Conservation (phyloP, 2,797 vertebrate species). For the Melanotaenia boesemani region DNA sequence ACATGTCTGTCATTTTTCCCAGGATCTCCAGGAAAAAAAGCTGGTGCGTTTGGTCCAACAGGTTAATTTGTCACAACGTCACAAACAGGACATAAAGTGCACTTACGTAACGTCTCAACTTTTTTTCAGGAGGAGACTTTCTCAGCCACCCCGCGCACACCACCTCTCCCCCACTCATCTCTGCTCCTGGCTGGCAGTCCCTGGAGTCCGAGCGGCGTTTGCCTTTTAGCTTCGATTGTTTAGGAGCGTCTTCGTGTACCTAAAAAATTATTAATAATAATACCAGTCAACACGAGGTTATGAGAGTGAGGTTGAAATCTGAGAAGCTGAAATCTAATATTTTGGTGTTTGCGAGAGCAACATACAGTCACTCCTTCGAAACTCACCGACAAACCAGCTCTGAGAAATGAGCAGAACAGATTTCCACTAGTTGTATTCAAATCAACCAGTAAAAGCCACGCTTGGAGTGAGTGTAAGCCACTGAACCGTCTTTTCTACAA, state of each 20-base stretch:
- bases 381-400: conserved; percentile 62
- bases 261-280: conserved; percentile 20
- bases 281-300: conserved; percentile 29
- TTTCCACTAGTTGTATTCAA: conserved; percentile 67
- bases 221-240: conserved; percentile 49
- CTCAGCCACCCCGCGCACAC: conserved; percentile 96
- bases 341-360: conserved; percentile 21
- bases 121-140: conserved; percentile 99
- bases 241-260: conserved; percentile 68
- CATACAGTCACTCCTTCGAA: conserved; percentile 70
- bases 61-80: conserved; percentile 42
- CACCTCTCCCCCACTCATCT: conserved; percentile 96
- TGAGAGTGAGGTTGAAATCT: conserved; percentile 1
- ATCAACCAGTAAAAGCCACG: conserved; percentile 51
- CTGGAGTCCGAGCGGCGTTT: conserved; percentile 53
- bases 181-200: conserved; percentile 61
- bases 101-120: conserved; percentile 99
- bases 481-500: conserved; percentile 57
- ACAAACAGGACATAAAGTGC: conserved; percentile 65
- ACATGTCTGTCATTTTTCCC: conserved; percentile 17
- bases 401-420: conserved; percentile 71
- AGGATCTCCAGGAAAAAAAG: conserved; percentile 13
- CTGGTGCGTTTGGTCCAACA: conserved; percentile 40
- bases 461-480: conserved; percentile 40
- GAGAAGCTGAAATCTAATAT: conserved; percentile 40